Conservation (phyloP, 2,888 invertebrate species). For the Rotaria magnacalcarata region DNA sequence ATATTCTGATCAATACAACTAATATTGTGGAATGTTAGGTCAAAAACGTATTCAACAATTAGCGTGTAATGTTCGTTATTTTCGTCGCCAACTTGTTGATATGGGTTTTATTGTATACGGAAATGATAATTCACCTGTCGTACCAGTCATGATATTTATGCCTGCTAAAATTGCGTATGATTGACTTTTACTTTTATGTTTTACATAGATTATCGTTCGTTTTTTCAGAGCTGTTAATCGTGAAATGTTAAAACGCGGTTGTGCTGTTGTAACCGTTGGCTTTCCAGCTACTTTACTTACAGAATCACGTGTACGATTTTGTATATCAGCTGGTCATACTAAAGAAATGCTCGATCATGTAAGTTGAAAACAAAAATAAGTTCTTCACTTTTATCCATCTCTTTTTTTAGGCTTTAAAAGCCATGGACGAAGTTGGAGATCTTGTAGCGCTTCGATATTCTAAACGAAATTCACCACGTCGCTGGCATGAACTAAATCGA, state of each 20-base stretch:
- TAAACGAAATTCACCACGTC: neutral
- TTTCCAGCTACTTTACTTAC: slow-evolving; percentile 93
- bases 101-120: slow-evolving; percentile 88
- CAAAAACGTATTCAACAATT: slow-evolving; percentile 67
- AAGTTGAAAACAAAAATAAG: neutral
- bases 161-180: slow-evolving; percentile 86
- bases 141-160: slow-evolving; percentile 86
- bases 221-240: slow-evolving; percentile 74
- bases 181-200: neutral
- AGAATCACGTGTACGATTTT: slow-evolving; percentile 74
- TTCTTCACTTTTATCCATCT: too few species aligned
- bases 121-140: slow-evolving; percentile 87
- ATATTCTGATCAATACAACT: too few species aligned
- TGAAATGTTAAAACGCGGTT: slow-evolving; percentile 72
- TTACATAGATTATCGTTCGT: neutral
- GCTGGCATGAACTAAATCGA: neutral
- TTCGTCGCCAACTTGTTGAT: slow-evolving; percentile 72
- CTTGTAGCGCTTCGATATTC: slow-evolving; percentile 72
- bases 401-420: slow-evolving; percentile 47
- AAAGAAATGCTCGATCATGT: slow-evolving; percentile 79
- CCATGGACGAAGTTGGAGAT: slow-evolving; percentile 66
- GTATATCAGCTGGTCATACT: slow-evolving; percentile 88
- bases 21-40: neutral
- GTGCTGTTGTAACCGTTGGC: slow-evolving; percentile 93
- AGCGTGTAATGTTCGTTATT: slow-evolving; percentile 76